Base-by-base conservation (phyloP, 1,140 invertebrate species). In the Olivierus martensii region DNA sequence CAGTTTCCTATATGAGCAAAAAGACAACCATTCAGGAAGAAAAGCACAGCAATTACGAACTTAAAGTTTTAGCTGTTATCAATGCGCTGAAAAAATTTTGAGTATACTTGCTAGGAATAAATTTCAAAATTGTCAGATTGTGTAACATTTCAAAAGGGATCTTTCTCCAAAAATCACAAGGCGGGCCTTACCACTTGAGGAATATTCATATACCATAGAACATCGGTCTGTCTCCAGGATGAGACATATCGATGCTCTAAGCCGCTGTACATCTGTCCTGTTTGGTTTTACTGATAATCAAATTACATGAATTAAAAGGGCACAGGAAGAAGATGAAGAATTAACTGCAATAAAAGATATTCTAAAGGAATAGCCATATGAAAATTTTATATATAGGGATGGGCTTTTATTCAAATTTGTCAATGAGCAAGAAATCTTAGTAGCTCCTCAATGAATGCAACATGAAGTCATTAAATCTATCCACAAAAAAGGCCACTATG, bases 221-320 rank as follows among this genome's bases (percentile, higher is more conserved):
- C 44, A 37, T 28, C 34, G 49, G 28, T 18, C 52, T 6, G 36
- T 18, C 9, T 14, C 34, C 6, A 22, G 39, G 4, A 57, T 50
- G 28, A 44, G 11, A 17, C 44, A 53, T 41, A 46, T 51, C 7
- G 47, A 55, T 14, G 35, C 39, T n/a, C 34, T 59, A 1, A 55
- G 44, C 18, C 21, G 46, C n/a, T 44, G 46, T 21, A 36, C 50
- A 4, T 39, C 45, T 3, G 22, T 5, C 3, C 12, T 19, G 50
- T n/a, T 41, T 12, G 41, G 17, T 41, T 11, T 11, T 4, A n/a
- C 6, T 48, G 37, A 1, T 19, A 48, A 19, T 7, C 3, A 11
- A 11, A 53, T 35, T 34, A 15, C 1, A 48, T 12, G 0, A 19
- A 2, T 5, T 42, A 42, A 22, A 42, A 46, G 4, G 22, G 46